Conservation (phyloP, 1,140 invertebrate species). For the Venturia canescens region DNA sequence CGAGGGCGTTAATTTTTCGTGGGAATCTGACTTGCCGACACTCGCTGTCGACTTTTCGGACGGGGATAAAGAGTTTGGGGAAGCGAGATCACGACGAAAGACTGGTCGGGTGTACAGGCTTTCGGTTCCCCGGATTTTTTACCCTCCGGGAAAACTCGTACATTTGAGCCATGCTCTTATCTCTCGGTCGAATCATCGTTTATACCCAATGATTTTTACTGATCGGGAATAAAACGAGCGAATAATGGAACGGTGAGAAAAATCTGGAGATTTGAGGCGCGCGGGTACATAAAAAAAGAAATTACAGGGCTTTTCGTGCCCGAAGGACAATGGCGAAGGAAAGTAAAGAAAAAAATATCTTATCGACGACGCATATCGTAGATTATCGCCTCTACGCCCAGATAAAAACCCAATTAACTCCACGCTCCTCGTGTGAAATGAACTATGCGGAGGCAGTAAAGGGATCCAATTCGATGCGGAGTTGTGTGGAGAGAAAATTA, state of each 20-base stretch:
- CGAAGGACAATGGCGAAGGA: too few relatives aligned
- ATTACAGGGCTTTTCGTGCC: too few relatives aligned
- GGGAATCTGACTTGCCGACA: conserved; percentile 26
- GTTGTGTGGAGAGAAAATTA: too few relatives aligned
- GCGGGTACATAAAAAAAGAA: too few relatives aligned
- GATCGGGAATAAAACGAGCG: not conserved
- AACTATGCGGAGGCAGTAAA: not conserved
- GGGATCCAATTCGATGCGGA: not conserved
- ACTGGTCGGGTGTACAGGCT: not conserved
- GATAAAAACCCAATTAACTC: conserved; percentile 2
- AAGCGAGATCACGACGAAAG: not conserved
- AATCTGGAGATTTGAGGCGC: too few relatives aligned
- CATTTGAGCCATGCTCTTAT: too few relatives aligned
- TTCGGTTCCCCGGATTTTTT: not conserved
- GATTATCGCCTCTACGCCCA: not conserved
- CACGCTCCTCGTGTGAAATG: not conserved
- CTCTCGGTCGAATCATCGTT: not conserved
- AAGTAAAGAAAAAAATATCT: too few relatives aligned
- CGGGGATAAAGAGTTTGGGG: conserved; percentile 2
- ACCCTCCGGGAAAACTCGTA: not conserved
- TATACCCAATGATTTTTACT: not conserved
- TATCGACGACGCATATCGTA: too few relatives aligned
- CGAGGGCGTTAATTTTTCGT: not conserved
- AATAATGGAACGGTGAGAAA: not conserved
- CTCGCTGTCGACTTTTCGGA: conserved; percentile 5